Percentiles rank a stretch among this genome's conserved stretches.
Conservation (phyloP, 2,888 invertebrate species). For the Philereme vetulata region DNA sequence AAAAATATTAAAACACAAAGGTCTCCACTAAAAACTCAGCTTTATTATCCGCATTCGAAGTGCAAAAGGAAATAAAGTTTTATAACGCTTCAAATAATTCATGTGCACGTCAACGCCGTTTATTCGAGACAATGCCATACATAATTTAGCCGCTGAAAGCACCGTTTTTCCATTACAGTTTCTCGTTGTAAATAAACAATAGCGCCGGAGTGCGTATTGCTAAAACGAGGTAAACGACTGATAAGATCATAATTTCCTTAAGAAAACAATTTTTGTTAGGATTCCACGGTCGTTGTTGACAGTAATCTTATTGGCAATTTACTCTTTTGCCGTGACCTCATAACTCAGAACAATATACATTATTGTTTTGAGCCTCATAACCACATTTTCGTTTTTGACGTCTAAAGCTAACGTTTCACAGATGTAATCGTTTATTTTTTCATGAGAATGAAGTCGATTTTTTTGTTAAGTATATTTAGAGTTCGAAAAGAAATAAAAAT, state of each 20-base stretch:
- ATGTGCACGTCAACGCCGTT: constrained; percentile 34
- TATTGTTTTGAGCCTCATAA: no score
- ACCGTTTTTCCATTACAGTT: constrained; percentile 44
- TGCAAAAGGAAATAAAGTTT: constrained; percentile 35
- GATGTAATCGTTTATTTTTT: background rate
- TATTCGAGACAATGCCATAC: constrained; percentile 37
- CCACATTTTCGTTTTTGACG: background rate
- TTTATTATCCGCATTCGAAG: constrained; percentile 31
- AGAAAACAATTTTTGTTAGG: constrained; percentile 32
- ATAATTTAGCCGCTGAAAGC: constrained; percentile 43
- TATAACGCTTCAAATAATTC: constrained; percentile 34
- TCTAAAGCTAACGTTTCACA: background rate
- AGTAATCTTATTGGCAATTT: constrained; percentile 7
- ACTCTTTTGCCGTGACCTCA: background rate
- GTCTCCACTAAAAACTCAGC: constrained; percentile 23
- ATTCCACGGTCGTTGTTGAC: constrained; percentile 19
- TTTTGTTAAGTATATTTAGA: background rate
- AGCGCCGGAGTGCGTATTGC: constrained; percentile 26
- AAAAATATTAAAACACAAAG: constrained; percentile 35
- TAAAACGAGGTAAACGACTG: constrained; percentile 30
- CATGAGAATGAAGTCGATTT: background rate
- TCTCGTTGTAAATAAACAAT: constrained; percentile 42
- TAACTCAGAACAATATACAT: no score
- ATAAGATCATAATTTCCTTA: constrained; percentile 35
- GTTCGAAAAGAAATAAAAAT: background rate